phyloP scores from a whole-genome alignment of 2,888 invertebrate species.

The Xanthia icteritia region DNA sequence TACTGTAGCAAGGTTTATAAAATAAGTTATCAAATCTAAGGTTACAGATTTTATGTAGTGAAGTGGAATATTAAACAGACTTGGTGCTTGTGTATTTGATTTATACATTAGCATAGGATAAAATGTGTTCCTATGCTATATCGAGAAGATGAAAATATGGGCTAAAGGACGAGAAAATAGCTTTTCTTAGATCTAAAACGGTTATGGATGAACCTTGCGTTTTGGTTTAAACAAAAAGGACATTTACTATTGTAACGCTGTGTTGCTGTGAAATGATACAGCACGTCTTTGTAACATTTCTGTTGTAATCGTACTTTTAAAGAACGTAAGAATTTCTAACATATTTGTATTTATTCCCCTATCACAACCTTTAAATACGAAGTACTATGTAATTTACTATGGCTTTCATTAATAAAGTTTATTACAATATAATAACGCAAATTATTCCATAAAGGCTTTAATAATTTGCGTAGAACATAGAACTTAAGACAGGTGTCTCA shows the following conservation, averaged over 20 bases:
- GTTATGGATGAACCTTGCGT: not conserved
- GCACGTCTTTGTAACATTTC: not conserved
- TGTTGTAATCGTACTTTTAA: not conserved
- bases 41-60: constrained; percentile 31
- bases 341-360: not conserved
- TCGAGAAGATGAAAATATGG: too few species aligned
- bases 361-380: not conserved
- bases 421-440: constrained; percentile 19
- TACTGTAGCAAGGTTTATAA: constrained; percentile 29
- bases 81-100: not conserved
- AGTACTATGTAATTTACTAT: constrained; percentile 15
- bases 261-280: not conserved
- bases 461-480: constrained; percentile 23
- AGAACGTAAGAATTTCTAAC: not conserved
- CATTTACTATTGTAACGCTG: not conserved
- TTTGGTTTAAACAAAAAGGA: not conserved
- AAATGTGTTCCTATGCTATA: too few species aligned
- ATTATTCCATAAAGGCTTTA: constrained; percentile 20
- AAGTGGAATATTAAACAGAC: constrained; percentile 2
- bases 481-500: constrained; percentile 25
- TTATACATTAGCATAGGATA: not conserved
- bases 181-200: not conserved
- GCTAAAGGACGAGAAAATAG: too few species aligned
- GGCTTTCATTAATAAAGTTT: not conserved
- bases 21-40: constrained; percentile 44